Conservation (phyloP, 2,797 vertebrate species). For the Enteromius treurensis region DNA sequence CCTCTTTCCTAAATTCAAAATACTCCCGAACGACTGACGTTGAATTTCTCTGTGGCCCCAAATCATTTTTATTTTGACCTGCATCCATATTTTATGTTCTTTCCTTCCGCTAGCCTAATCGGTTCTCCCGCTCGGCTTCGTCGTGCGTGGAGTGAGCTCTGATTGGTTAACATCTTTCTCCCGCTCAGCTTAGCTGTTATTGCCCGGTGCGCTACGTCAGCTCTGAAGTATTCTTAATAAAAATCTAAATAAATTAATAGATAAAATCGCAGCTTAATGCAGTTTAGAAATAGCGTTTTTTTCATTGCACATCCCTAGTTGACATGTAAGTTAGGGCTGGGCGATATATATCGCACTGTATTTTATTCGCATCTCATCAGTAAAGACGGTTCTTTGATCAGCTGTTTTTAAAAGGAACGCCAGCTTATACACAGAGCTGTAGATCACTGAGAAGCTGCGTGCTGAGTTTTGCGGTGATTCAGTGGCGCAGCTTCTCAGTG, state of each 20-base stretch:
- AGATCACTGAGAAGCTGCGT: too few species aligned
- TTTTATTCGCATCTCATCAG: too few species aligned
- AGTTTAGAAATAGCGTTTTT: neutral
- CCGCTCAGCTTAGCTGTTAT: neutral
- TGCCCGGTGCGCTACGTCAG: neutral
- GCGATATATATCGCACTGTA: too few species aligned
- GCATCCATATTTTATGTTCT: slow-evolving; percentile 7
- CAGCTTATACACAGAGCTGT: too few species aligned
- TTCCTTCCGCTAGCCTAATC: neutral
- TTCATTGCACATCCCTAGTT: too few species aligned
- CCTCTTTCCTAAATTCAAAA: neutral
- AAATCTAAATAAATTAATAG: neutral
- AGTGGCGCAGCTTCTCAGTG: too few species aligned
- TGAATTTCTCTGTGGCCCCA: neutral
- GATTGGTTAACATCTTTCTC: neutral
- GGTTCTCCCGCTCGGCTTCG: too few species aligned
- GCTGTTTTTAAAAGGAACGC: too few species aligned
- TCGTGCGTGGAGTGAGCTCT: too few species aligned
- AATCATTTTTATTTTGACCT: neutral
- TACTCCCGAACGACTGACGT: neutral
- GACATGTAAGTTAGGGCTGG: too few species aligned
- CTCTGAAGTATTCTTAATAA: neutral
- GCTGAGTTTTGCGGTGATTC: too few species aligned
- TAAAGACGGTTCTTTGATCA: too few species aligned
- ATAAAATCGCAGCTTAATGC: neutral